phyloP scores from a whole-genome alignment of 2,888 invertebrate species.

The Fragum sueziense region DNA sequence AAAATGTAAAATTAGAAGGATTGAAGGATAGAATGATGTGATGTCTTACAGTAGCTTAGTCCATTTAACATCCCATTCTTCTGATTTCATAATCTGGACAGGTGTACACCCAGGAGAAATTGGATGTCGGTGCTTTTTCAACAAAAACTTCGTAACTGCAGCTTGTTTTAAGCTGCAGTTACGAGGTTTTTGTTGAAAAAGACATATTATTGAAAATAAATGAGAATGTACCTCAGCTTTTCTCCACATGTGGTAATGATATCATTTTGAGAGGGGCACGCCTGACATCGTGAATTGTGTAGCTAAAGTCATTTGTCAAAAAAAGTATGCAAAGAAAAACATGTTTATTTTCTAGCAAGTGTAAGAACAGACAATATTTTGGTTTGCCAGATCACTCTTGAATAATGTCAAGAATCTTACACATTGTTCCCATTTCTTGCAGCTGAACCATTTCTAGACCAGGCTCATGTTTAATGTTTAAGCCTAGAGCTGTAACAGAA shows the following conservation, averaged over 20 bases:
- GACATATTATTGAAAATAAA: neutral
- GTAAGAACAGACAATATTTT: slow-evolving; percentile 19
- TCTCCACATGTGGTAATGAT: slow-evolving; percentile 16
- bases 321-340: slow-evolving; percentile 19
- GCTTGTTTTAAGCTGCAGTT: no score
- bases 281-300: slow-evolving; percentile 16
- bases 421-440: neutral
- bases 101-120: neutral
- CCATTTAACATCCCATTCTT: no score
- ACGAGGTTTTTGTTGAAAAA: no score
- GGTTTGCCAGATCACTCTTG: neutral
- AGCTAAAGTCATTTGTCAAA: slow-evolving; percentile 21
- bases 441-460: no score
- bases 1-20: no score
- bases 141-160: no score
- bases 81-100: neutral
- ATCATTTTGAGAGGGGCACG: neutral
- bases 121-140: no score
- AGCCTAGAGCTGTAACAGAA: no score
- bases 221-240: neutral
- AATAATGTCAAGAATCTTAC: neutral
- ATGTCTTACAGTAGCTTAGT: no score
- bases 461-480: no score
- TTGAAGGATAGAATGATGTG: no score
- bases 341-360: slow-evolving; percentile 24